phyloP scores from a whole-genome alignment of 2,797 vertebrate genomes.

The Avahi laniger region DNA sequence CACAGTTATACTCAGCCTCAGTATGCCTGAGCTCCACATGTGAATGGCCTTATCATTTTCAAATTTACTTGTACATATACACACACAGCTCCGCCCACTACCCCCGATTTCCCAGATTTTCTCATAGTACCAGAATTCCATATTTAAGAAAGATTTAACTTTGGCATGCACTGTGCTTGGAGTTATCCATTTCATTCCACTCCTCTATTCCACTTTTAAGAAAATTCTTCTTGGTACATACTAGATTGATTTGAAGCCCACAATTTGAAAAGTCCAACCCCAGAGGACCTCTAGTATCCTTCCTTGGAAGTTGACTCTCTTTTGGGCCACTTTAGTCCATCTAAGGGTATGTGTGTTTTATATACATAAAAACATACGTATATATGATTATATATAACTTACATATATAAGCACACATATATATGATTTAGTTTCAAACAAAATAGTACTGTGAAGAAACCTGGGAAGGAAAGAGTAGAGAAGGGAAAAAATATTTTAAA shows the following conservation, averaged over 20 bases:
- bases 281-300: neutral
- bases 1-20: neutral
- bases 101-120: neutral
- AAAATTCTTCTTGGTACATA: neutral
- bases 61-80: neutral
- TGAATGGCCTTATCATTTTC: neutral
- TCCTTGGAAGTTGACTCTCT: neutral
- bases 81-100: neutral
- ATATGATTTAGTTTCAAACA: slow-evolving; percentile 22
- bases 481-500: neutral
- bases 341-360: neutral
- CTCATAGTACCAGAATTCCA: neutral
- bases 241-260: neutral
- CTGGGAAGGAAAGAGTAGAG: neutral
- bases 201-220: neutral
- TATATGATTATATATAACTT: neutral
- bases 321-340: neutral
- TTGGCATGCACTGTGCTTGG: neutral
- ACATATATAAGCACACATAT: neutral
- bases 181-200: neutral
- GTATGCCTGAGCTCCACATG: neutral
- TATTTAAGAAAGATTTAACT: neutral
- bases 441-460: neutral
- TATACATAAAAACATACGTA: neutral
- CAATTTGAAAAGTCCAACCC: neutral